A percentile compares a stretch with the other conserved stretches of the same genome.
These are phyloP conservation scores for Agelaius phoeniceus DNA, from an alignment of 2,113 vertebrate genomes.

Conservation along the genomic window DNA sequence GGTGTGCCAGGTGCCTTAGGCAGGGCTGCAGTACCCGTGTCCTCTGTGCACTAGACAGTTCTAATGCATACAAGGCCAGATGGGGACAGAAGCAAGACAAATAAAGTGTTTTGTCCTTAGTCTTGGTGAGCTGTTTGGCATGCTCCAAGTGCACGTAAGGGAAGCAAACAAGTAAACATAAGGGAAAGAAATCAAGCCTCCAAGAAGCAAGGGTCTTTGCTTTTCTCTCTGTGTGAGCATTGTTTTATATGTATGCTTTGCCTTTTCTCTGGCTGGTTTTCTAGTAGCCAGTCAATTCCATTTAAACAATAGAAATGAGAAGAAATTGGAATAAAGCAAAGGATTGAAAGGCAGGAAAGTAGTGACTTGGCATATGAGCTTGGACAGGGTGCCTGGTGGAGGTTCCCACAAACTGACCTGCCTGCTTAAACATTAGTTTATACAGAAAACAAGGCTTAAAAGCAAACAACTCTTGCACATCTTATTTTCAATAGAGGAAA, in stretches of 20 bases:
- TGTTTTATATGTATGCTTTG: not conserved
- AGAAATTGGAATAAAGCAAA: not conserved
- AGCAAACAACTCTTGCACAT: not conserved
- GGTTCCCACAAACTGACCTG: not conserved
- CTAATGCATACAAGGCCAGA: not conserved
- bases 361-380: not conserved
- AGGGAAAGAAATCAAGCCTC: not conserved
- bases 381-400: not conserved
- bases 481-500: not conserved
- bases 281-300: not conserved
- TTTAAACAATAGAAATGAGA: not conserved
- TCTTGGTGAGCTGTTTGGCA: not conserved
- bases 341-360: not conserved
- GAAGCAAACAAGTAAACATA: not conserved
- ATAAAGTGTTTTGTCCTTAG: not conserved
- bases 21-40: accelerated
- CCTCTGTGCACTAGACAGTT: not conserved
- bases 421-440: not conserved
- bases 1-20: not conserved
- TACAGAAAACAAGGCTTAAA: not conserved
- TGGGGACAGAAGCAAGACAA: not conserved
- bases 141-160: not conserved
- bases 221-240: not conserved
- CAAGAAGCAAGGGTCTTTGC: not conserved
- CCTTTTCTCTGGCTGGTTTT: not conserved